These are phyloP conservation scores for Hemaris fuciformis DNA, from an alignment of 2,888 invertebrate species.

Conservation along the genomic window DNA sequence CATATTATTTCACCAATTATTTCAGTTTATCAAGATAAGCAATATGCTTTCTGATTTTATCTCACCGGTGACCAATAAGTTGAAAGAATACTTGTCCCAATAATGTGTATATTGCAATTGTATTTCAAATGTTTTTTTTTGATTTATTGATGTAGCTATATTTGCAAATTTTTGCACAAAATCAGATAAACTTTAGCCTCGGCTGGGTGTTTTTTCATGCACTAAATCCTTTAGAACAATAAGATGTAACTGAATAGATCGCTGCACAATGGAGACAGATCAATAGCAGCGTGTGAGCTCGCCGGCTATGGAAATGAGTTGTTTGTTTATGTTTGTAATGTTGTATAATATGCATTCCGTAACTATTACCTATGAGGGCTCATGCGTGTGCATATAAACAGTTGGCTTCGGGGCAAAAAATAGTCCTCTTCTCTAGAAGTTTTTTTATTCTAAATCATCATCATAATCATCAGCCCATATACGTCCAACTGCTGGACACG, in stretches of 20 bases:
- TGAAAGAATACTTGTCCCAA: neutral
- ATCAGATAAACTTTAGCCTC: slow-evolving; percentile 6
- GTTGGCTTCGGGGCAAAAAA: too few species aligned
- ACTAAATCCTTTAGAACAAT: slow-evolving; percentile 19
- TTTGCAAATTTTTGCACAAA: neutral
- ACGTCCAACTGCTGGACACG: too few species aligned
- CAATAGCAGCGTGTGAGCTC: neutral
- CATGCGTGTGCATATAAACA: too few species aligned
- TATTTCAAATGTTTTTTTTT: too few species aligned
- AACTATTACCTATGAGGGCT: neutral
- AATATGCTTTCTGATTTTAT: neutral
- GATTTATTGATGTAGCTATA: neutral
- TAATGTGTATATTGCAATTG: neutral
- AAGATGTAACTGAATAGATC: slow-evolving; percentile 14
- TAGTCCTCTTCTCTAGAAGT: too few species aligned
- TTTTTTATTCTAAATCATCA: too few species aligned
- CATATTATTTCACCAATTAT: too few species aligned
- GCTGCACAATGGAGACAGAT: slow-evolving; percentile 8
- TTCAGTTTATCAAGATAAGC: neutral
- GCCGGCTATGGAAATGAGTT: neutral
- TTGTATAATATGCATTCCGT: neutral
- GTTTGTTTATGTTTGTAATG: neutral
- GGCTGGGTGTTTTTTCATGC: slow-evolving; percentile 16
- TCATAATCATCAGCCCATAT: too few species aligned
- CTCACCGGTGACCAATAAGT: neutral